Percentiles rank a stretch among this genome's conserved stretches.
phyloP scores from a whole-genome alignment of 2,888 invertebrate species.

The Tachina grossa region DNA sequence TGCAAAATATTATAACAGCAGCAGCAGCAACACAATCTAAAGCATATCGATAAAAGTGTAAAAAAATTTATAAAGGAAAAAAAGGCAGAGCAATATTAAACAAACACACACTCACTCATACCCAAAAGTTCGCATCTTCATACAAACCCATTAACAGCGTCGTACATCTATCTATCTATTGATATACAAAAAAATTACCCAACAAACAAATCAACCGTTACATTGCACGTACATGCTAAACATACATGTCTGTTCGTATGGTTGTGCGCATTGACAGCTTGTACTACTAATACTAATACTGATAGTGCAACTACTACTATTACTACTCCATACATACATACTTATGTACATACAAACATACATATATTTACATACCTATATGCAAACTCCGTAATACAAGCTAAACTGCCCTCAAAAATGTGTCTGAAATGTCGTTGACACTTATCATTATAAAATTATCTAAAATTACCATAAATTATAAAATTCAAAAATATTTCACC shows the following conservation, averaged over 20 bases:
- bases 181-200: constrained; percentile 52
- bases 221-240: not conserved
- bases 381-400: constrained; percentile 16
- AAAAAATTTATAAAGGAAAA: constrained; percentile 65
- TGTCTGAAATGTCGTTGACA: constrained; percentile 71
- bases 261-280: constrained; percentile 33
- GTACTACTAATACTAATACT: constrained; percentile 54
- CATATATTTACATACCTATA: not conserved
- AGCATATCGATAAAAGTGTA: constrained; percentile 73
- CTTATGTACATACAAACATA: too few species aligned
- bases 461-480: constrained; percentile 60
- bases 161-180: constrained; percentile 49
- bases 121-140: constrained; percentile 20
- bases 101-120: constrained; percentile 60
- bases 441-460: constrained; percentile 62
- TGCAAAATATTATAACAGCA: constrained; percentile 50
- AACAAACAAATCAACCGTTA: constrained; percentile 45
- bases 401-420: constrained; percentile 65
- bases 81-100: constrained; percentile 73
- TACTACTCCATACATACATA: constrained; percentile 30
- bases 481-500: constrained; percentile 45
- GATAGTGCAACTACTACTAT: constrained; percentile 31
- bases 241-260: constrained; percentile 16
- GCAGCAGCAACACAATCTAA: constrained; percentile 52
- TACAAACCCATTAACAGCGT: constrained; percentile 11